These are phyloP conservation scores for Panagrolaimus sp. DNA, from an alignment of 1,140 invertebrate genomes.

Conservation along the genomic window DNA sequence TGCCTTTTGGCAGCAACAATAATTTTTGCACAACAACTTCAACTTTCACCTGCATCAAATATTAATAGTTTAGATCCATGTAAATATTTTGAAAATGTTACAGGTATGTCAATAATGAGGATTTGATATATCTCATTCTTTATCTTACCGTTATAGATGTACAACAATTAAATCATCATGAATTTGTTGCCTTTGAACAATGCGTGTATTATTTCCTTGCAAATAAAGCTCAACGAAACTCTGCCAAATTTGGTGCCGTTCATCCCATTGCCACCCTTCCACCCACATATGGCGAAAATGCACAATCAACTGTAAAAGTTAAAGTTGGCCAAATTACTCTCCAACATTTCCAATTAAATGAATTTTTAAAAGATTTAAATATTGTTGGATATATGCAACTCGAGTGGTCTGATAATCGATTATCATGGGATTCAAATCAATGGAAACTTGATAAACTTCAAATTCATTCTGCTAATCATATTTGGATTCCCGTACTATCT, in stretches of 20 bases:
- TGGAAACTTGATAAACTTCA: conserved; percentile 52
- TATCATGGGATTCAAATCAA: conserved; percentile 45
- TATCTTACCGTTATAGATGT: conserved; percentile 28
- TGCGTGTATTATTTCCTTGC: conserved; percentile 56
- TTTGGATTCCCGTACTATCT: conserved; percentile 50
- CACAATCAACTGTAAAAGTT: conserved; percentile 33
- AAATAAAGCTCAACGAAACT: conserved; percentile 48
- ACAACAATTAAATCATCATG: conserved; percentile 47
- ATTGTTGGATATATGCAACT: conserved; percentile 54
- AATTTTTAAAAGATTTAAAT: conserved; percentile 53
- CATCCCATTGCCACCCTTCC: conserved; percentile 54
- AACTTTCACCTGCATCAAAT: conserved; percentile 17
- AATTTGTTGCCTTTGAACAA: conserved; percentile 52
- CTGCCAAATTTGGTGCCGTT: conserved; percentile 39
- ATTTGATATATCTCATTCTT: background rate
- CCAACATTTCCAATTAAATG: conserved; percentile 57
- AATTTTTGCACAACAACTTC: conserved; percentile 25
- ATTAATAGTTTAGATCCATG: conserved; percentile 41
- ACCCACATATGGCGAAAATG: conserved; percentile 37
- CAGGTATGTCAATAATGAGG: conserved; percentile 32
- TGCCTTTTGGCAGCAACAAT: background rate
- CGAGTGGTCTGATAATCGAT: conserved; percentile 47
- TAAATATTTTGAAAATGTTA: conserved; percentile 47
- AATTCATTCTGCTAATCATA: conserved; percentile 46
- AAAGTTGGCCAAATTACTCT: conserved; percentile 46